Evolutionary conservation across 2,888 invertebrate genomes (phyloP).

Genomic region (Stictocephala bisonia): DNA sequence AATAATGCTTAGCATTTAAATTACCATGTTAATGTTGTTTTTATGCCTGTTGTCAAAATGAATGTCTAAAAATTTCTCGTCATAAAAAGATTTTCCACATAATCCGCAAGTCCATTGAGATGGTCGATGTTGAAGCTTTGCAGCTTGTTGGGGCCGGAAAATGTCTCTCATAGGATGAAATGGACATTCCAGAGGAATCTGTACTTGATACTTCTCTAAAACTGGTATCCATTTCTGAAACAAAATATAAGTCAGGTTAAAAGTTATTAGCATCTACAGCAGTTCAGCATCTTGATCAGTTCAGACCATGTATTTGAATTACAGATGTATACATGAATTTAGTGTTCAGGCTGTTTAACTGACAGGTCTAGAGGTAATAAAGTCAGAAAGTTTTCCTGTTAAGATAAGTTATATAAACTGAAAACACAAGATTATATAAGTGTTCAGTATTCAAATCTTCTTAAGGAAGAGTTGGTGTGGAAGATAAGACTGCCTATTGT

Average conservation of each 20-base stretch:
- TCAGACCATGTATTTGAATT: no score
- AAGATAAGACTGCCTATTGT: no score
- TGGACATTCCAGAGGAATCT: constrained; percentile 88
- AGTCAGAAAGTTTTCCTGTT: no score
- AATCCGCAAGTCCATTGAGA: constrained; percentile 92
- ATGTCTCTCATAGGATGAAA: constrained; percentile 89
- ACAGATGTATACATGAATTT: no score
- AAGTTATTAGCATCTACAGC: background rate
- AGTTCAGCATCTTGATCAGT: background rate
- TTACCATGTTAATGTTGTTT: constrained; percentile 84
- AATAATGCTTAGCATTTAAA: no score
- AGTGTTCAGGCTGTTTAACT: no score
- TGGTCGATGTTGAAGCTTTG: constrained; percentile 85
- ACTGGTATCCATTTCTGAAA: constrained; percentile 87
- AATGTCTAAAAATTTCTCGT: constrained; percentile 86
- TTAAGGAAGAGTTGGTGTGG: no score
- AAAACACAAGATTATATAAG: no score
- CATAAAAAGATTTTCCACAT: constrained; percentile 92
- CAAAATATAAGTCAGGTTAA: background rate
- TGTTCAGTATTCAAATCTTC: no score
- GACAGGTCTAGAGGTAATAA: no score
- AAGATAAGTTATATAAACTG: no score
- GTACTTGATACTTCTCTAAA: constrained; percentile 88
- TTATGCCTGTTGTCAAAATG: constrained; percentile 92
- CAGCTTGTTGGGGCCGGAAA: constrained; percentile 86